Conservation (phyloP, 2,888 invertebrate genomes). For the Neocrepidodera transversa region DNA sequence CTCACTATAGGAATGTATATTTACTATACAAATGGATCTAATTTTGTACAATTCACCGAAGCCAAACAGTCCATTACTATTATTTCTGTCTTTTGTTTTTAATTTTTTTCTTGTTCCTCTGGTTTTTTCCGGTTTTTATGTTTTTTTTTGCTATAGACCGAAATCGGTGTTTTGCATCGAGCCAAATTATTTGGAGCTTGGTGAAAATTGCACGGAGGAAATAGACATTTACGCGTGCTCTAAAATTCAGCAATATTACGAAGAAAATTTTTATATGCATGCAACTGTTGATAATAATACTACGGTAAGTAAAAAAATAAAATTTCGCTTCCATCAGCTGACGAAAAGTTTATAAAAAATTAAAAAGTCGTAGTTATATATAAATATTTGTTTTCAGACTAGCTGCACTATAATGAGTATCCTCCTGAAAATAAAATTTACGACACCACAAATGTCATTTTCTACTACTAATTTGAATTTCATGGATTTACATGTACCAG, state of each 20-base stretch:
- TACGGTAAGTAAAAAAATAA: slow-evolving; percentile 63
- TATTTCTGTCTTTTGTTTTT: too few relatives aligned
- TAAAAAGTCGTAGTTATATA: too few relatives aligned
- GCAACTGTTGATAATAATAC: slow-evolving; percentile 62
- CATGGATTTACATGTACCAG: slow-evolving; percentile 36
- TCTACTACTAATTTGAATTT: slow-evolving; percentile 63
- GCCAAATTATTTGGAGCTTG: slow-evolving; percentile 62
- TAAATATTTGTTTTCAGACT: neutral
- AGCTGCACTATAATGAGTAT: slow-evolving; percentile 2
- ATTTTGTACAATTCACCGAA: too few relatives aligned
- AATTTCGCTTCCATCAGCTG: too few relatives aligned
- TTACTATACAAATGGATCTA: too few relatives aligned
- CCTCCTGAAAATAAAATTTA: slow-evolving; percentile 64
- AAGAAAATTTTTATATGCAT: slow-evolving; percentile 68
- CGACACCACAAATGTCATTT: slow-evolving; percentile 66
- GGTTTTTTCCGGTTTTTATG: too few relatives aligned
- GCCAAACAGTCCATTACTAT: too few relatives aligned
- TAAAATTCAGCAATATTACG: slow-evolving; percentile 58
- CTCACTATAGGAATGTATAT: too few relatives aligned
- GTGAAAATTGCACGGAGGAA: slow-evolving; percentile 58
- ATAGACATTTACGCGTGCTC: slow-evolving; percentile 39
- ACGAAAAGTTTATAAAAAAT: too few relatives aligned
- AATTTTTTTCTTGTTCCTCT: too few relatives aligned
- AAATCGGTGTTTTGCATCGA: slow-evolving; percentile 63
- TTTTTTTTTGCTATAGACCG: slow-evolving; percentile 5